A percentile compares a stretch with the other conserved stretches of the same genome.
These are phyloP conservation scores for Drosophila jambulina DNA, from an alignment of 1,140 invertebrate genomes.

Conservation along the genomic window DNA sequence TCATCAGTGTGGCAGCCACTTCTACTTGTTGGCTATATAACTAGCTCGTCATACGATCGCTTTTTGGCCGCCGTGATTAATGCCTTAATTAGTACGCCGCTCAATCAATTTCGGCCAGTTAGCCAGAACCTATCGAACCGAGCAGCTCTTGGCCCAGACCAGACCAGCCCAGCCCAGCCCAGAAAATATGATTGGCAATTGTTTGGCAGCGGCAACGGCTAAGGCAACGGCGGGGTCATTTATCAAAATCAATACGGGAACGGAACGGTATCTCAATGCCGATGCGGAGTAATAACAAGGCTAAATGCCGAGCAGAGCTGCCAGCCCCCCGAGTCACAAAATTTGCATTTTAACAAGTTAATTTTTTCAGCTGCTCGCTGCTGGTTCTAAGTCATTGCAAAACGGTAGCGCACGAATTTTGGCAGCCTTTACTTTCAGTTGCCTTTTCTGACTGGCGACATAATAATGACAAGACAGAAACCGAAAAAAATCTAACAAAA, in stretches of 20 bases:
- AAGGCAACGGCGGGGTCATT: constrained; percentile 48
- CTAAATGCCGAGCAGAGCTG: constrained; percentile 53
- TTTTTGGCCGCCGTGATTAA: constrained; percentile 58
- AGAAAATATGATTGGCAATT: constrained; percentile 64
- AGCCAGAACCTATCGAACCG: constrained; percentile 42
- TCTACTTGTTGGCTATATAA: constrained; percentile 5
- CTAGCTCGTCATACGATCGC: constrained; percentile 29
- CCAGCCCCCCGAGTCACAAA: constrained; percentile 64
- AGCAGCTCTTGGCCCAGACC: neutral
- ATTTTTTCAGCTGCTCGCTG: constrained; percentile 60
- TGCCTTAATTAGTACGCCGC: constrained; percentile 75
- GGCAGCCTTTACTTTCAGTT: constrained; percentile 75
- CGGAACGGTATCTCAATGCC: constrained; percentile 68
- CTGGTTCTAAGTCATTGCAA: constrained; percentile 64
- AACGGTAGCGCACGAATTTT: constrained; percentile 79
- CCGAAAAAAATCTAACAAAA: constrained; percentile 20
- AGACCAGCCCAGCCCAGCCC: constrained; percentile 44
- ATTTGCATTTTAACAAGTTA: constrained; percentile 84
- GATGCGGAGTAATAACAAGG: constrained; percentile 62
- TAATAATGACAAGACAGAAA: constrained; percentile 73
- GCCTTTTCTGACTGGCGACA: constrained; percentile 73
- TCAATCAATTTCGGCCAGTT: constrained; percentile 48
- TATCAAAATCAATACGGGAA: constrained; percentile 80
- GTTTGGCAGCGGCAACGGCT: constrained; percentile 20
- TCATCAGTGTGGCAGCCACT: constrained; percentile 12